Conservation (phyloP, 1,140 invertebrate genomes). For the Danaus plexippus region DNA sequence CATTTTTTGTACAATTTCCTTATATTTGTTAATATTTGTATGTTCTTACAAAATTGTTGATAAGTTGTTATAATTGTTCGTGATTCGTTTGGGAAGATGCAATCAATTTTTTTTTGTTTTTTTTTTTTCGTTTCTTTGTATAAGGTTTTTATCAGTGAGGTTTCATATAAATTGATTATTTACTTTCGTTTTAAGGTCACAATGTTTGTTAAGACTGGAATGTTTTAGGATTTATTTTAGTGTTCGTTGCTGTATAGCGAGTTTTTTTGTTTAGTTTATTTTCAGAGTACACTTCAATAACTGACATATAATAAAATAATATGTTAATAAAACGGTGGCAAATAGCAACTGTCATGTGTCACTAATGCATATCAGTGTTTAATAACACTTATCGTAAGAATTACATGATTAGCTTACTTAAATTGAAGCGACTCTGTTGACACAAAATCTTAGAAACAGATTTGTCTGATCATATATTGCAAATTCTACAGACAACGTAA, state of each 20-base stretch:
- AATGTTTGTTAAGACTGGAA: slow-evolving; percentile 1
- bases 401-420: too few relatives aligned
- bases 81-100: slow-evolving; percentile 12
- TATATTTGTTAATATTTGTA: slow-evolving; percentile 4
- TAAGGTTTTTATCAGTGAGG: slow-evolving; percentile 10
- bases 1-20: slow-evolving; percentile 1
- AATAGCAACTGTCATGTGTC: too few relatives aligned
- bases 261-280: neutral
- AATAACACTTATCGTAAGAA: too few relatives aligned
- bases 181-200: slow-evolving; percentile 4
- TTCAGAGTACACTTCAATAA: too few relatives aligned
- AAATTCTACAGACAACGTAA: too few relatives aligned
- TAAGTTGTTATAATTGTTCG: slow-evolving; percentile 16
- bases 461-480: too few relatives aligned
- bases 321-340: too few relatives aligned
- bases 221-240: neutral
- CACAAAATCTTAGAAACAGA: too few relatives aligned
- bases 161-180: slow-evolving; percentile 6
- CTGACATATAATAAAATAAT: too few relatives aligned
- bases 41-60: slow-evolving; percentile 9
- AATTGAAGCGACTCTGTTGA: too few relatives aligned
- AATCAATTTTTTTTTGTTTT: slow-evolving; percentile 12
- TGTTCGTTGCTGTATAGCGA: neutral
- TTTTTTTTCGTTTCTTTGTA: slow-evolving; percentile 13
- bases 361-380: too few relatives aligned